Conservation (phyloP, 2,888 invertebrate genomes). For the Glyphotaelius pellucidus region DNA sequence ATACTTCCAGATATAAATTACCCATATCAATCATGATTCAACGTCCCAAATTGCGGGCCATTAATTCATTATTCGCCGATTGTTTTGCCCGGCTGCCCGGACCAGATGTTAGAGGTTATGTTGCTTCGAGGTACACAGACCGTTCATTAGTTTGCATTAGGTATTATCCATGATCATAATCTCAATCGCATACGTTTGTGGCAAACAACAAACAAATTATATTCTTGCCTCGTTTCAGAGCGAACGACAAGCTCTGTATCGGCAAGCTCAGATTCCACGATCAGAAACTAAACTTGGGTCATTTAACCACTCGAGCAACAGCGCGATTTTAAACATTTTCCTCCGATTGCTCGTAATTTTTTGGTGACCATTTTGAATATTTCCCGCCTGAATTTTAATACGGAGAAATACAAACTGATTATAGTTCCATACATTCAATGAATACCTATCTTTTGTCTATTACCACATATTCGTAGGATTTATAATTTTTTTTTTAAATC, state of each 20-base stretch:
- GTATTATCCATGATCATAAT: not conserved
- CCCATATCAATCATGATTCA: not conserved
- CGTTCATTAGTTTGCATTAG: not conserved
- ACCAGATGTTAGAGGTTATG: not conserved
- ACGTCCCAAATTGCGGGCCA: not conserved
- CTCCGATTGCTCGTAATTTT: no score
- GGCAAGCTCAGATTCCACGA: no score
- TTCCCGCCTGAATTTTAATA: no score
- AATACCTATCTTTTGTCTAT: no score
- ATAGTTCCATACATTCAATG: no score
- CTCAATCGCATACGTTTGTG: not conserved
- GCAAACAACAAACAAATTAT: not conserved
- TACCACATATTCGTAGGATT: no score
- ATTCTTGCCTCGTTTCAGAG: not conserved
- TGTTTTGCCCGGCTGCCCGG: not conserved
- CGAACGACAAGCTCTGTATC: not conserved
- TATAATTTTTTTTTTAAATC: no score
- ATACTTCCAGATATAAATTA: not conserved
- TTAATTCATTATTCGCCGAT: not conserved
- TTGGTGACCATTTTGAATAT: no score
- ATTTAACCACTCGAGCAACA: no score
- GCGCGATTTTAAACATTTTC: no score
- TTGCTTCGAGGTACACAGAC: not conserved
- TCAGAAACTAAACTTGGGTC: no score
- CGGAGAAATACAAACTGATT: no score